Percentiles rank a stretch among this genome's conserved stretches.
phyloP scores from a whole-genome alignment of 2,113 vertebrate species.

The Eclectus roratus region DNA sequence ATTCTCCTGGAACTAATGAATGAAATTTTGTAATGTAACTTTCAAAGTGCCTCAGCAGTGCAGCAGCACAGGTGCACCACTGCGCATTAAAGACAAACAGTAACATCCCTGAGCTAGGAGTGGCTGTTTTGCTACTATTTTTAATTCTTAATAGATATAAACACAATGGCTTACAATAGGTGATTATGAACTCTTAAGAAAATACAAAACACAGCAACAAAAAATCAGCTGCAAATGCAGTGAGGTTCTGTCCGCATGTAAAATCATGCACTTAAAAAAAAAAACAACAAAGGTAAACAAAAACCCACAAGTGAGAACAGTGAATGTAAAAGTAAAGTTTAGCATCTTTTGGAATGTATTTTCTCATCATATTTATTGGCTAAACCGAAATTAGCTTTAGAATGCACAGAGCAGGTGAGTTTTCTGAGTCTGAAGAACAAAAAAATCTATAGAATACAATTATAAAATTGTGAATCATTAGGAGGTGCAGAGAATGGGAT shows the following conservation, averaged over 20 bases:
- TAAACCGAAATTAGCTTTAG: background rate
- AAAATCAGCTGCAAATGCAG: background rate
- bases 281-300: background rate
- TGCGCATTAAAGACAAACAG: background rate
- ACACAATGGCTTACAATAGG: background rate
- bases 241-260: background rate
- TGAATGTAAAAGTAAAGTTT: background rate
- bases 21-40: background rate
- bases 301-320: background rate
- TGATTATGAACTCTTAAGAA: background rate
- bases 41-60: background rate
- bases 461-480: slow-evolving; percentile 53
- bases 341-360: background rate
- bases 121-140: background rate
- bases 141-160: background rate
- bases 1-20: background rate
- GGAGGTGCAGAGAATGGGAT: slow-evolving; percentile 54
- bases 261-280: background rate
- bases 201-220: background rate
- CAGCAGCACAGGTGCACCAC: background rate
- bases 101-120: background rate
- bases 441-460: slow-evolving; percentile 43
- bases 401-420: background rate
- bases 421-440: slow-evolving; percentile 27
- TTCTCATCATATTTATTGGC: background rate